Evolutionary conservation across 2,888 invertebrate species (phyloP).

Genomic region (Dolichomitus sp.): DNA sequence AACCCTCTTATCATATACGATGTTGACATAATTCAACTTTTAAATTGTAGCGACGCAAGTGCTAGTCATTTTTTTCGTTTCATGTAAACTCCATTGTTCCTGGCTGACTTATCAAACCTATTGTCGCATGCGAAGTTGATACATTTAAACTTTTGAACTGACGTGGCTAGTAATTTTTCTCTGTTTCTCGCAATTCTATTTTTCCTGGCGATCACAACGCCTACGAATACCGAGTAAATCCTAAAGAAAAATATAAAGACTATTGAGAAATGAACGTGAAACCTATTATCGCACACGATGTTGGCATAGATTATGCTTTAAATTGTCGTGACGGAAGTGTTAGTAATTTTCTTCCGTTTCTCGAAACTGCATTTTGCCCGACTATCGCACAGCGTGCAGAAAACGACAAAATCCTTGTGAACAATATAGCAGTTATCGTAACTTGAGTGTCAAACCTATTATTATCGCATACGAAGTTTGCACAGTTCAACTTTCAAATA

Average conservation of each 20-base stretch:
- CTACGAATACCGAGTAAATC: no score
- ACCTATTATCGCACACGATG: no score
- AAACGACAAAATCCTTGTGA: neutral
- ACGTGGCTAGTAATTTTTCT: no score
- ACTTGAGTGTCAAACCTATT: neutral
- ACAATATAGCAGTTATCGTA: neutral
- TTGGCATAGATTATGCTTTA: neutral
- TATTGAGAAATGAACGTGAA: no score
- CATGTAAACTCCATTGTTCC: no score
- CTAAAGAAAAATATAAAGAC: no score
- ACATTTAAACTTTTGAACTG: no score
- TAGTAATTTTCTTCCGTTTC: neutral
- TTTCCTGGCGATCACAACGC: neutral
- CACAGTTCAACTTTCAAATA: neutral
- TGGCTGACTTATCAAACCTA: no score
- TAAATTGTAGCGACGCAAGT: conserved; percentile 9
- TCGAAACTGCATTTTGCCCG: no score
- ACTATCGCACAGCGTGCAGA: neutral
- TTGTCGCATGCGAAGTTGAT: no score
- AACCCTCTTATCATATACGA: neutral
- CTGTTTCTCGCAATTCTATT: neutral
- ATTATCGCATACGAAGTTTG: neutral
- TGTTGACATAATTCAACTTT: neutral
- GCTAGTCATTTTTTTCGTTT: neutral
- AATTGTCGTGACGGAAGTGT: conserved; percentile 10